Base-by-base conservation (phyloP, 2,888 invertebrate species). In the Sarcophaga rosellei region DNA sequence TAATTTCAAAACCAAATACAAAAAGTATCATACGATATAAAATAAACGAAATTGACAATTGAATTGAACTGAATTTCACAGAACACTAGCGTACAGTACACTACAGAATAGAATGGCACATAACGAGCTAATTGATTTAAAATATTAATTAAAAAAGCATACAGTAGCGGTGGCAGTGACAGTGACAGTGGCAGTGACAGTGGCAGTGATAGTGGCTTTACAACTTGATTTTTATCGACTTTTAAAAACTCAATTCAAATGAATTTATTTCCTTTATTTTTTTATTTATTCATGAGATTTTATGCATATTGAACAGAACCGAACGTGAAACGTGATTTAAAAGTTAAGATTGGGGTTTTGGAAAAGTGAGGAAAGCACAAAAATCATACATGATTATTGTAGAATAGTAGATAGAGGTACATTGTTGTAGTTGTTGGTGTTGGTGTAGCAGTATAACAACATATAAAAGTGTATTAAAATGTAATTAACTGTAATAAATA, bases 401-500 rank as follows among this genome's bases (percentile, higher is more conserved):
- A 15, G 47, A 47, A 47, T 47, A 47, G 15, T 47, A 15, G 47
- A 53, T 35, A 35, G 53, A 62, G 20, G 76, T 11, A 57, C 4
- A 4, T 25, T 4, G 35, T 35, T 35, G 2, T 35, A 0, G 35
- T 0, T 35, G 35, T 35, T 35, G 6, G 0, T 35, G 35, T 35
- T 35, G 35, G 8, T 35, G 35, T 25, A 47, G 20, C 23, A 15
- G 23, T 72, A 59, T 11, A 62, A 59, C 65, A 70, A 65, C 73
- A 86, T 53, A 73, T 77, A 82, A 86, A 80, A 62, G 65, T 74
- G 69, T 57, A 86, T 84, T 86, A 81, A 86, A 86, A 86, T 84
- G 86, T 81, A 86, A 84, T 86, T 86, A 86, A 84, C 84, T 81
- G 80, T 75, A 84, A 84, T 81, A 84, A 81, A 81, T 84, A 84